Conservation (phyloP, 1,140 invertebrate species). For the Hirudo medicinalis region DNA sequence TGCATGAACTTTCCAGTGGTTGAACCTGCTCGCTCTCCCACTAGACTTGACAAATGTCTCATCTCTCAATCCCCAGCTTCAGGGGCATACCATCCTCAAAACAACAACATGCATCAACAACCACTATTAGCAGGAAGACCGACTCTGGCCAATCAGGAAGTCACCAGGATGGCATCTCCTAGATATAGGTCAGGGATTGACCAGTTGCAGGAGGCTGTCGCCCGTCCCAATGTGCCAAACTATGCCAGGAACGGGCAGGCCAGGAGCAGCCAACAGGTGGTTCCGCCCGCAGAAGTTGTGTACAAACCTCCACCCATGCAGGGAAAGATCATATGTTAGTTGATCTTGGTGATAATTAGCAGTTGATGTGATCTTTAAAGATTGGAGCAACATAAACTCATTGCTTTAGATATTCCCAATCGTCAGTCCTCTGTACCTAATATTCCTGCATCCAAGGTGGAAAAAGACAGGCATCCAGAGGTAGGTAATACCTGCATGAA, state of each 20-base stretch:
- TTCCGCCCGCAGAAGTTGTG: slow-evolving; percentile 14
- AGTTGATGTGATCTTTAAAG: too few relatives aligned
- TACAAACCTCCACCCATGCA: slow-evolving; percentile 14
- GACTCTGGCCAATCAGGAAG: slow-evolving; percentile 1
- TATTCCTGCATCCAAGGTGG: background rate
- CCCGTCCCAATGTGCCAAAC: too few relatives aligned
- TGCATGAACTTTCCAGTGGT: background rate
- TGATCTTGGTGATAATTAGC: too few relatives aligned
- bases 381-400: background rate
- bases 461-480: slow-evolving; percentile 6
- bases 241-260: background rate
- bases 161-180: slow-evolving; percentile 1
- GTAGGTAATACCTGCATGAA: background rate
- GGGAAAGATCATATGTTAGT: slow-evolving; percentile 12
- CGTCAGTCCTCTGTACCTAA: background rate
- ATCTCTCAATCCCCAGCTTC: background rate
- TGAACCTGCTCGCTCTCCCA: background rate
- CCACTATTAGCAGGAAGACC: slow-evolving; percentile 5
- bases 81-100: background rate
- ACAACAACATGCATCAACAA: slow-evolving; percentile 1
- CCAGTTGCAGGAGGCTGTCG: too few relatives aligned
- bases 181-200: background rate
- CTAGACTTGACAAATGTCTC: background rate
- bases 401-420: background rate
- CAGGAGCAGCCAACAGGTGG: slow-evolving; percentile 13